A percentile compares a stretch with the other conserved stretches of the same genome.
These are phyloP conservation scores for Aythya baeri DNA, from an alignment of 2,113 vertebrate genomes.

Conservation along the genomic window DNA sequence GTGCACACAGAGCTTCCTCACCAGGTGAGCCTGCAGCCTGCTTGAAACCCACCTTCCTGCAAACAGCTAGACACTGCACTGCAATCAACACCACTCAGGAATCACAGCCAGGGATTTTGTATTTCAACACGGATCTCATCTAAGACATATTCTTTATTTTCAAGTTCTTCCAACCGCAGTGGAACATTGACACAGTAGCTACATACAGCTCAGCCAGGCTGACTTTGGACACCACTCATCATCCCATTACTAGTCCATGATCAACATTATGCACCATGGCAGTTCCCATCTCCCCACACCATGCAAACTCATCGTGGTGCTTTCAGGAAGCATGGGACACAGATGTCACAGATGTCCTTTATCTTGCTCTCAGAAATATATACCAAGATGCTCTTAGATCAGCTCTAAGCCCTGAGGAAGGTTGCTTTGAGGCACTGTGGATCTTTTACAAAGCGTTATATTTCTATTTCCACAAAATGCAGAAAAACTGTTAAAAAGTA, in stretches of 20 bases:
- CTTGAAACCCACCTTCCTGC: background rate
- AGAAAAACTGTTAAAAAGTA: background rate
- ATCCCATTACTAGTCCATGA: background rate
- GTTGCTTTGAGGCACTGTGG: background rate
- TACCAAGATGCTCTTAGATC: background rate
- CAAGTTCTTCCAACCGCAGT: background rate
- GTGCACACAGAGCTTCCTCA: background rate
- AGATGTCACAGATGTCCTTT: background rate
- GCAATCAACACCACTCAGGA: background rate
- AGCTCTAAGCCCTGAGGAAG: background rate
- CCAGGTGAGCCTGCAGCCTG: background rate
- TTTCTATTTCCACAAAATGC: background rate
- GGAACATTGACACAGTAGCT: background rate
- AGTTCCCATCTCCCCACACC: background rate
- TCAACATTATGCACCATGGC: background rate
- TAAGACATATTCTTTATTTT: background rate
- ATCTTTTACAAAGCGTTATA: background rate
- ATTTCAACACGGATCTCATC: background rate
- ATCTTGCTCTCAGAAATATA: background rate
- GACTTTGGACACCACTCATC: background rate
- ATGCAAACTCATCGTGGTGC: background rate
- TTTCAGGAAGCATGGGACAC: background rate
- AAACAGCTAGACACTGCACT: background rate
- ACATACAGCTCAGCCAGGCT: background rate
- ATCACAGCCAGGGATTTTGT: background rate